Evolutionary conservation across 1,140 invertebrate species (phyloP), one percentile per base, ranked within the genome.

Genomic region (Leptinotarsa texana): DNA sequence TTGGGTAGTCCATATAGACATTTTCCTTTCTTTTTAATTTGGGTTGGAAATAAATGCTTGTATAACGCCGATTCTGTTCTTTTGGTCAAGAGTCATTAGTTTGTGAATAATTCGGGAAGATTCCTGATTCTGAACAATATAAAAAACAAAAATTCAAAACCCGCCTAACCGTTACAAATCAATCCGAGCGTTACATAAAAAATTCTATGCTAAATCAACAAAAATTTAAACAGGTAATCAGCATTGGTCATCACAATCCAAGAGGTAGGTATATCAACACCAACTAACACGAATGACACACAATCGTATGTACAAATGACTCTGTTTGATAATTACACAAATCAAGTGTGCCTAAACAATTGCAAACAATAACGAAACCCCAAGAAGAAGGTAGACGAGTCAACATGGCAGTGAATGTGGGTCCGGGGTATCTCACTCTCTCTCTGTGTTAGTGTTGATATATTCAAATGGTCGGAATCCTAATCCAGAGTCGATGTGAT

Each of bases 401-500:
- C 61, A 63, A 47, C 69, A 70, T 22, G 18, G 33, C 8, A 70
- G 47, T 57, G 69, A 72, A 72, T 72, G 63, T 72, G 57, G 71
- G 21, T 72, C 67, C 33, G 69, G 72, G 63, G 69, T 65, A 63
- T 77, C 15, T 57, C 15, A 17, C n/a, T 57, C 51, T 57, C 33
- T 33, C 33, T 42, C 8, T 42, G 33, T 42, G 33, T 75, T 57
- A 17, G 51, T 57, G 17, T 17, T 57, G 51, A 18, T 15, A 57
- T 57, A 57, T 57, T 57, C 51, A 57, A 57, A 57, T 57, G 51
- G 51, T 18, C 51, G 51, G 15, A 24, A 72, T 61, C 73, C 74
- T 77, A 77, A 79, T 79, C 75, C 76, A 71, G 75, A 80, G 77
- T 77, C 77, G 75, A 76, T 78, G 79, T 76, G 76, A 76, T 79